Base-by-base conservation (phyloP, 2,797 vertebrate genomes). In the Gambusia yucatana region DNA sequence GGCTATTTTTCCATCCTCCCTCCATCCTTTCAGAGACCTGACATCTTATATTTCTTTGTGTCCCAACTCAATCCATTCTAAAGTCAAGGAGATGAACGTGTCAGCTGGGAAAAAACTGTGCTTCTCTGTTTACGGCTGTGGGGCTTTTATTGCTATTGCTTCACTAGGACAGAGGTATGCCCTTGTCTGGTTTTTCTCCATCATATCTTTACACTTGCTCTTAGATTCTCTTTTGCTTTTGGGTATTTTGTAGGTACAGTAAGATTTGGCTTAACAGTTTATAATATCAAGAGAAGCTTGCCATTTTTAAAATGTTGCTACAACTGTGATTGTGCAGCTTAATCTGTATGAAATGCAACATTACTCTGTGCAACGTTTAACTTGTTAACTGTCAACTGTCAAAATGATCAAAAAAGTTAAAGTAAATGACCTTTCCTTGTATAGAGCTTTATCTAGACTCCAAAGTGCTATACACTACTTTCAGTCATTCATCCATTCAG, bases 61-160 rank as follows among this genome's bases (percentile, higher is more conserved):
- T 89, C 77, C 25, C 17, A 67, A 41, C 72, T 82, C 78, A 72
- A 85, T 84, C 81, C 61, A 46, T 76, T 87, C 84, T 86, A 82
- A 91, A 91, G 87, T 90, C 85, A 79, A 85, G 67, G 78, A 86
- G 81, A 92, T 89, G 65, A 89, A 89, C 52, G 25, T 79, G 81
- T 84, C 84, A 80, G 61, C 65, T 78, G 80, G 82, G 85, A 82
- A 84, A 82, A 88, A 81, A 75, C 76, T 61, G 44, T 72, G 77
- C 79, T 86, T 81, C 71, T 87, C 81, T 82, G 75, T 92, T 93
- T 87, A 91, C 79, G 84, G 84, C 78, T 82, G 75, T 41, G 7
- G 22, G 71, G 88, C 80, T 82, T 84, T 88, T 76, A 85, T 74
- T 72, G 81, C 86, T 84, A 89, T 89, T 86, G 82, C 87, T 84